These are phyloP conservation scores for Hylyphantes graminicola DNA, from an alignment of 1,140 invertebrate species.

Conservation along the genomic window DNA sequence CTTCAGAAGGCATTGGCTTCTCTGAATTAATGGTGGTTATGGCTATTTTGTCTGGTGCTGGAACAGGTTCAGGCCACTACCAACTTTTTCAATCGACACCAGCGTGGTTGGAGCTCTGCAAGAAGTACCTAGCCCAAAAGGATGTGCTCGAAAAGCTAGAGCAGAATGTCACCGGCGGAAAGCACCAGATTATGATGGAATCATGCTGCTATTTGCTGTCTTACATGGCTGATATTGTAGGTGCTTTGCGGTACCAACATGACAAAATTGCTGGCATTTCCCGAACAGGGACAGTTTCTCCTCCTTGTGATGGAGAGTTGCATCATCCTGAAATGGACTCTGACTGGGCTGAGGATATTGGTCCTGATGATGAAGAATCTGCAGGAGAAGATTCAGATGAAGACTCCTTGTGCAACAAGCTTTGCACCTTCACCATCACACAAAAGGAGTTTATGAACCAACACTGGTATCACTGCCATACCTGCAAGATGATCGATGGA, in stretches of 20 bases:
- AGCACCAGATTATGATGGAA: constrained; percentile 75
- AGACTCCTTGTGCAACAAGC: constrained; percentile 91
- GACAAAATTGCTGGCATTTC: constrained; percentile 55
- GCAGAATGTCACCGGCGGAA: constrained; percentile 70
- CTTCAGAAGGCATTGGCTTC: constrained; percentile 79
- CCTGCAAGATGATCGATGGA: constrained; percentile 97
- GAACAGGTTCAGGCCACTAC: constrained; percentile 79
- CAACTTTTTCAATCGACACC: constrained; percentile 82
- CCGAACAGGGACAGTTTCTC: constrained; percentile 74
- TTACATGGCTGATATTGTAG: constrained; percentile 79
- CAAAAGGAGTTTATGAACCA: constrained; percentile 99
- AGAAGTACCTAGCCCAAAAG: constrained; percentile 73
- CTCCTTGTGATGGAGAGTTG: constrained; percentile 82
- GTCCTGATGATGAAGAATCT: constrained; percentile 89
- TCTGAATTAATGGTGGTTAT: constrained; percentile 81
- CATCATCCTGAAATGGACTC: constrained; percentile 78
- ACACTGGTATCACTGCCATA: constrained; percentile 95
- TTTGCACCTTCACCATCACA: constrained; percentile 97
- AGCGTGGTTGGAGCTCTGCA: constrained; percentile 77
- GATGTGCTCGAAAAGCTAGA: constrained; percentile 73
- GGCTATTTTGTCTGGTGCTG: constrained; percentile 85
- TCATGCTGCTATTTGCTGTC: constrained; percentile 82
- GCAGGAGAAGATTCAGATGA: constrained; percentile 95
- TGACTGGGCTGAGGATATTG: constrained; percentile 85
- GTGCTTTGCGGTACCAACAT: constrained; percentile 72